phyloP scores from a whole-genome alignment of 2,113 vertebrate genomes.

The Brachirus orientalis region DNA sequence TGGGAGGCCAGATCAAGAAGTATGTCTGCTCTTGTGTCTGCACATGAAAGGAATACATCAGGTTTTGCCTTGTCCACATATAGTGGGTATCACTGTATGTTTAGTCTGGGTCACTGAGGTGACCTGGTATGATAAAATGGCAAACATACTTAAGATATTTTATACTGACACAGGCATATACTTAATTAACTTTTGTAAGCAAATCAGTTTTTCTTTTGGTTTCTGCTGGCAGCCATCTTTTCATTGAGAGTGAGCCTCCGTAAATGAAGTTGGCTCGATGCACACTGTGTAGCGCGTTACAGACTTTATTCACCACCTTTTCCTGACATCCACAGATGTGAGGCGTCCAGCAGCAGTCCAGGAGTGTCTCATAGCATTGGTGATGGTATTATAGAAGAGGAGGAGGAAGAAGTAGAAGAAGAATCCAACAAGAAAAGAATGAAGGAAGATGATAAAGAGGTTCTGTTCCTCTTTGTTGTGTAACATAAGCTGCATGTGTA shows the following conservation, averaged over 20 bases:
- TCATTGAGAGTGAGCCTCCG: too few species aligned
- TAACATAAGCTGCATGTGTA: background rate
- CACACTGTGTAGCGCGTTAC: background rate
- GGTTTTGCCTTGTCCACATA: too few species aligned
- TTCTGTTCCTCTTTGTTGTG: conserved; percentile 42
- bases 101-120: too few species aligned
- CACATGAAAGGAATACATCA: background rate
- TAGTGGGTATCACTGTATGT: too few species aligned
- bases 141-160: too few species aligned
- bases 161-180: too few species aligned
- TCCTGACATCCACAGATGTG: conserved; percentile 82
- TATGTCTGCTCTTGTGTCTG: conserved; percentile 74
- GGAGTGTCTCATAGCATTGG: conserved; percentile 88
- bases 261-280: too few species aligned
- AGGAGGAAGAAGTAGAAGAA: conserved; percentile 90
- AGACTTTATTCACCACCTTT: background rate
- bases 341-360: conserved; percentile 86
- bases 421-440: conserved; percentile 92
- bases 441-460: conserved; percentile 95
- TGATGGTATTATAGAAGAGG: conserved; percentile 95
- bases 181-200: too few species aligned
- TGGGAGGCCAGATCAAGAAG: conserved; percentile 98
- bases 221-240: too few species aligned
- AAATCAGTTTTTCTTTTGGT: too few species aligned
- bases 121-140: too few species aligned